phyloP scores from a whole-genome alignment of 2,797 vertebrate genomes.

The Labroides dimidiatus region DNA sequence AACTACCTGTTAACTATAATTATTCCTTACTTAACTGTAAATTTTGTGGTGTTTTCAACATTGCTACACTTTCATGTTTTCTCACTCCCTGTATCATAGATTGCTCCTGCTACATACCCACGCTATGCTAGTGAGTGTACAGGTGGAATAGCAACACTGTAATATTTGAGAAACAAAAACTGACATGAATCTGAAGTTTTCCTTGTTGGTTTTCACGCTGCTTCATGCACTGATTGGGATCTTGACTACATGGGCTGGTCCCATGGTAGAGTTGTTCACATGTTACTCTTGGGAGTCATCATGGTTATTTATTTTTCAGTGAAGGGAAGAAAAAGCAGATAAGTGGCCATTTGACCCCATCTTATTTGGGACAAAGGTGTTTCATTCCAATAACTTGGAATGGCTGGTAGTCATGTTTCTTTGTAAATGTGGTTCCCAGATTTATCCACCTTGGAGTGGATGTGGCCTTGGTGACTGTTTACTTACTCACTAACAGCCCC shows the following conservation, averaged over 20 bases:
- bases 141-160: background rate
- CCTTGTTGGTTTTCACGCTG: background rate
- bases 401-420: conserved; percentile 46
- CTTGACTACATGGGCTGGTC: background rate
- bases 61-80: too few relatives aligned
- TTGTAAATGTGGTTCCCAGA: conserved; percentile 53
- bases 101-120: too few relatives aligned
- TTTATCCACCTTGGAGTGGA: conserved; percentile 60
- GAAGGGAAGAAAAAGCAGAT: background rate
- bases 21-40: too few relatives aligned
- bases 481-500: conserved; percentile 58
- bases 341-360: conserved; percentile 2
- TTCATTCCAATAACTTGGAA: conserved; percentile 2
- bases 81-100: too few relatives aligned
- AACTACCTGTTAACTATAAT: too few relatives aligned
- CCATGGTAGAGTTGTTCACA: background rate
- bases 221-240: background rate
- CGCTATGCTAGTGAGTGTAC: background rate
- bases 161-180: background rate
- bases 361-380: too few relatives aligned
- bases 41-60: too few relatives aligned
- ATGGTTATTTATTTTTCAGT: background rate
- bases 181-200: background rate
- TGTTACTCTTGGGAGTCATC: background rate
- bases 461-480: conserved; percentile 58